A percentile compares a stretch with the other conserved stretches of the same genome.
phyloP scores from a whole-genome alignment of 2,888 invertebrate species.

The Ctenicera cuprea region DNA sequence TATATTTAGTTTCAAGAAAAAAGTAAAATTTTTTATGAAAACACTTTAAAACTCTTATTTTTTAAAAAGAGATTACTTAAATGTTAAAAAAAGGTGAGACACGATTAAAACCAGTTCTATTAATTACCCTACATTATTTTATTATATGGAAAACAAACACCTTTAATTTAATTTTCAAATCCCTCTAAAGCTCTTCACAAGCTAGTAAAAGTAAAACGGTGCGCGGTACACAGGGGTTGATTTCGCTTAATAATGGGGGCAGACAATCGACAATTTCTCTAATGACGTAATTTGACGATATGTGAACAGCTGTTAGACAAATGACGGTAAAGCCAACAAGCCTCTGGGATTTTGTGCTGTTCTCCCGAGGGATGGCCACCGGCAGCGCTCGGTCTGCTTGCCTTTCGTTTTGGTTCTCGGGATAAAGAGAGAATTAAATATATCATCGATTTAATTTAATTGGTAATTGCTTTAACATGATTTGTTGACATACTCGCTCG shows the following conservation, averaged over 20 bases:
- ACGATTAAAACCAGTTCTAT: no score
- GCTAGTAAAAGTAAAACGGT: conserved; percentile 8
- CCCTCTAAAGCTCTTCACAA: neutral
- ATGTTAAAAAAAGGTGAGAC: no score
- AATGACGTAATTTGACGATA: conserved; percentile 73
- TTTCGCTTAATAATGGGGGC: conserved; percentile 50
- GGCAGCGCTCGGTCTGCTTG: conserved; percentile 52
- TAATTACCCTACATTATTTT: no score
- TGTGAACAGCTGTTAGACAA: conserved; percentile 74
- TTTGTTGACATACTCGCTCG: conserved; percentile 50
- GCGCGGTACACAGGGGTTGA: conserved; percentile 19
- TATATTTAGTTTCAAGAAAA: no score
- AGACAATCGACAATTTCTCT: conserved; percentile 66
- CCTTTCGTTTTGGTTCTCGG: conserved; percentile 49
- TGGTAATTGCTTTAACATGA: conserved; percentile 54
- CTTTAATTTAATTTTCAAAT: neutral
- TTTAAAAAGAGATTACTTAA: no score
- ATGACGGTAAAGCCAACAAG: conserved; percentile 70
- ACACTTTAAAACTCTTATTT: no score
- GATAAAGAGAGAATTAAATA: conserved; percentile 53
- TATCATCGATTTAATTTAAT: conserved; percentile 56
- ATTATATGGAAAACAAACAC: no score
- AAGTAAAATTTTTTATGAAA: no score
- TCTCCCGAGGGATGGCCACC: conserved; percentile 60
- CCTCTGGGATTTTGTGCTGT: conserved; percentile 67